Evolutionary conservation across 1,140 invertebrate genomes (phyloP).

Genomic region (Thaumetopoea pityocampa): DNA sequence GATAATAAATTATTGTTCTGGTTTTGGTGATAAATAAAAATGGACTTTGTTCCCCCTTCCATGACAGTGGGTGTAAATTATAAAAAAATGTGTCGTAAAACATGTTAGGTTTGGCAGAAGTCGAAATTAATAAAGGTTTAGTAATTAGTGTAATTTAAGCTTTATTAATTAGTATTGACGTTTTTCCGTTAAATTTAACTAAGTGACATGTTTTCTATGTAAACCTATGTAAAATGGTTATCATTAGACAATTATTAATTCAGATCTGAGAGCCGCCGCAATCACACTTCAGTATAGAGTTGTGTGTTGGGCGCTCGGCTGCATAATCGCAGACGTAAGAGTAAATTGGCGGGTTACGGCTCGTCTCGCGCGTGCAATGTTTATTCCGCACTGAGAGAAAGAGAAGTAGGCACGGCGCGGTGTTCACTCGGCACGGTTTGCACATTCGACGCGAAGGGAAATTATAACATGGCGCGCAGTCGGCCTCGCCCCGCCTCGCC

Average conservation of each 20-base stretch:
- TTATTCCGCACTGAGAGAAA: conserved; percentile 50
- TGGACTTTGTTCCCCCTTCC: no score
- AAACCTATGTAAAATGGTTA: no score
- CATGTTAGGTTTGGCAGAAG: no score
- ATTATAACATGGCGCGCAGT: conserved; percentile 73
- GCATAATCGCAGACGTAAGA: conserved; percentile 6
- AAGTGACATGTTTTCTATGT: no score
- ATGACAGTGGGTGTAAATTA: no score
- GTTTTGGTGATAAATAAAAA: no score
- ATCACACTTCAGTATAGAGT: conserved; percentile 7
- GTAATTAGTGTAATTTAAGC: no score
- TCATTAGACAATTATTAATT: conserved; percentile 1
- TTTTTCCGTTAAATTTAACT: no score
- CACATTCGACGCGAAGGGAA: conserved; percentile 72
- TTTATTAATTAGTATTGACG: no score
- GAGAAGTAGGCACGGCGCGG: conserved; percentile 58
- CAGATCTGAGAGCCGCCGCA: neutral
- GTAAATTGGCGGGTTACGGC: conserved; percentile 13
- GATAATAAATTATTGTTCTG: no score
- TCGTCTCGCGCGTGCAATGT: conserved; percentile 29
- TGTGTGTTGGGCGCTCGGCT: neutral
- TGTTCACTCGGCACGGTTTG: conserved; percentile 61
- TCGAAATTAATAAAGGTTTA: no score
- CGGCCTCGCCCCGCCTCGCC: conserved; percentile 70
- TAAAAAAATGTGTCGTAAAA: no score